Base-by-base conservation (phyloP, 2,113 vertebrate genomes). In the Actenoides hombroni region DNA sequence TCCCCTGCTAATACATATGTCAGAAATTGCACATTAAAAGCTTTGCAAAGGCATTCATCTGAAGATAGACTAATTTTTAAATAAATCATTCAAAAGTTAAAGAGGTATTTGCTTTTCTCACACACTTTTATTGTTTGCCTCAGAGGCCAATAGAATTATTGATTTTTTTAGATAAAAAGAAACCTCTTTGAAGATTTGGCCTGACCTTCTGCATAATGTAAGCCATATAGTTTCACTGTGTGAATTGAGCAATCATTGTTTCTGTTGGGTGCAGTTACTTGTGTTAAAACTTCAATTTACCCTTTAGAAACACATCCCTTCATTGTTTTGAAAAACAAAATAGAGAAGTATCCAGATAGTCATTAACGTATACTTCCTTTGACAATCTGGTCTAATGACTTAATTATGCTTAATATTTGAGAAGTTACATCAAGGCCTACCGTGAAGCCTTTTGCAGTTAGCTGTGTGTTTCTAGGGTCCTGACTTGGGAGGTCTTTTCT, bases 191-290 rank as follows among this genome's bases (percentile, higher is more conserved):
- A 87, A 93, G 82, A 90, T 91, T 95, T 91, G 40, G 31, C 90
- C 37, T 96, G 93, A 90, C 87, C 75, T 94, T 91, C 81, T 88
- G 91, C 90, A 74, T 96, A 85, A 95, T 91, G 54, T 87, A 83
- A 94, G 90, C 76, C 87, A 33, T 75, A 73, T 60, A 90, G 79
- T 88, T 90, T 94, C 49, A 44, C 19, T 65, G 33, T 37, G 25
- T 77, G 75, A 91, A 69, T 10, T 76, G 54, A 88, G 40, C 68
- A 77, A 31, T 87, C 81, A 65, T 87, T 44, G 46, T 65, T 77
- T 92, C 57, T 65, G 7, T 54, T 35, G 48, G 75, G 57, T 3
- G 5, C 6, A 44, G 54, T 82, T 85, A 61, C 35, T 40, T 85
- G 21, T 73, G 21, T 39, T 57, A 79, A 87, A 87, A 83, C 13